phyloP scores from a whole-genome alignment of 2,888 invertebrate genomes.

The Sussaba pulchella region DNA sequence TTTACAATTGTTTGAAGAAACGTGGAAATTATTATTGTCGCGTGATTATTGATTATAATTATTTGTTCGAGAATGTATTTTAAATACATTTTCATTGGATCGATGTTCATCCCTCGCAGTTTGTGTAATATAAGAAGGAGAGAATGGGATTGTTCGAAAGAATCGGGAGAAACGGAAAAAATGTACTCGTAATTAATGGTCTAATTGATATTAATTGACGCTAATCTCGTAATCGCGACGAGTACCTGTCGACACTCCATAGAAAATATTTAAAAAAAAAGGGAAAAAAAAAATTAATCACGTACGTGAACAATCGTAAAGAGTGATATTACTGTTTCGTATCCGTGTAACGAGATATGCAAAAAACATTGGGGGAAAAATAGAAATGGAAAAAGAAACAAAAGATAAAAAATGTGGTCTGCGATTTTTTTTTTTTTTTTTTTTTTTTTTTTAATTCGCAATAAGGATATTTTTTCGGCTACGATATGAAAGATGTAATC shows the following conservation, averaged over 20 bases:
- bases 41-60: too few relatives aligned
- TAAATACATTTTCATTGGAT: too few relatives aligned
- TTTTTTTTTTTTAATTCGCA: conserved; percentile 54
- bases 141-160: too few relatives aligned
- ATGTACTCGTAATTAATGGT: conserved; percentile 62
- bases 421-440: conserved; percentile 25
- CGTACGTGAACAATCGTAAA: conserved; percentile 45
- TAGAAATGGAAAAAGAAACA: conserved; percentile 4
- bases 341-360: conserved; percentile 33
- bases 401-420: conserved; percentile 32
- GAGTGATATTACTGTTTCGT: conserved; percentile 53
- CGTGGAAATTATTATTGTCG: too few relatives aligned
- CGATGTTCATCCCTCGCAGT: too few relatives aligned
- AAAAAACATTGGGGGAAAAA: not conserved
- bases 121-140: too few relatives aligned
- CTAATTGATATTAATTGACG: conserved; percentile 56
- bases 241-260: conserved; percentile 59
- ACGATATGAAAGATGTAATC: conserved; percentile 69
- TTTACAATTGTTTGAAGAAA: too few relatives aligned
- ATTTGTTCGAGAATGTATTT: too few relatives aligned
- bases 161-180: conserved; percentile 16
- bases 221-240: conserved; percentile 46
- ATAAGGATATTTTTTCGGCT: conserved; percentile 58
- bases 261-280: conserved; percentile 56
- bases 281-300: not conserved